Evolutionary conservation across 1,140 invertebrate genomes (phyloP).

Genomic region (Leptestheria dahalacensis): DNA sequence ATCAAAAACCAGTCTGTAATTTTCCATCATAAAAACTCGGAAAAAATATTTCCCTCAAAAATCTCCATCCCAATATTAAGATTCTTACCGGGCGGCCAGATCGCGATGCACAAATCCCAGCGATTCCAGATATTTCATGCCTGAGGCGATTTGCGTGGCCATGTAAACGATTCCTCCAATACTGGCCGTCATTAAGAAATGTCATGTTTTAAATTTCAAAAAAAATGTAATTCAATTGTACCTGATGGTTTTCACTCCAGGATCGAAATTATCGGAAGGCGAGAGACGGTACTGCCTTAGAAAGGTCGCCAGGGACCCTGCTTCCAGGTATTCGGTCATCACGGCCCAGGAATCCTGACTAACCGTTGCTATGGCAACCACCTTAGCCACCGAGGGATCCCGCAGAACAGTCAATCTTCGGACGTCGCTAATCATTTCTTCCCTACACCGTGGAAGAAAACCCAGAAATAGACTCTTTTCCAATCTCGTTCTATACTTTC

Average conservation of each 20-base stretch:
- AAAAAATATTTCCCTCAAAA: neutral
- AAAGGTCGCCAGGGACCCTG: conserved; percentile 66
- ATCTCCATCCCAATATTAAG: neutral
- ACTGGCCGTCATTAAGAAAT: conserved; percentile 30
- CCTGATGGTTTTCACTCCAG: conserved; percentile 14
- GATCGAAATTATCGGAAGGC: conserved; percentile 9
- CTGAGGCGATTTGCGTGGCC: conserved; percentile 58
- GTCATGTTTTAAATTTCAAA: neutral
- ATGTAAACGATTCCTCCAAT: conserved; percentile 47
- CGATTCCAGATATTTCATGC: conserved; percentile 70
- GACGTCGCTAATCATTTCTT: conserved; percentile 72
- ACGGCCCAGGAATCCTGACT: conserved; percentile 69
- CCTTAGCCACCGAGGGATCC: conserved; percentile 65
- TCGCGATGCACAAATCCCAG: conserved; percentile 64
- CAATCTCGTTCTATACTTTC: too few relatives aligned
- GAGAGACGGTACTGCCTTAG: conserved; percentile 29
- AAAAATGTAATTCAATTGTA: neutral
- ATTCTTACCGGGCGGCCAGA: conserved; percentile 47
- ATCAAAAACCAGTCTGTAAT: neutral
- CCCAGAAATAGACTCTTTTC: neutral
- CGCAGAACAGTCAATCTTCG: conserved; percentile 60
- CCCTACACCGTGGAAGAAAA: neutral
- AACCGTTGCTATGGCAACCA: conserved; percentile 55
- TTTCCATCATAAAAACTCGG: neutral
- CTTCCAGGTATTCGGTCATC: conserved; percentile 69